Conservation (phyloP, 2,888 invertebrate species). For the Odontothrips loti region DNA sequence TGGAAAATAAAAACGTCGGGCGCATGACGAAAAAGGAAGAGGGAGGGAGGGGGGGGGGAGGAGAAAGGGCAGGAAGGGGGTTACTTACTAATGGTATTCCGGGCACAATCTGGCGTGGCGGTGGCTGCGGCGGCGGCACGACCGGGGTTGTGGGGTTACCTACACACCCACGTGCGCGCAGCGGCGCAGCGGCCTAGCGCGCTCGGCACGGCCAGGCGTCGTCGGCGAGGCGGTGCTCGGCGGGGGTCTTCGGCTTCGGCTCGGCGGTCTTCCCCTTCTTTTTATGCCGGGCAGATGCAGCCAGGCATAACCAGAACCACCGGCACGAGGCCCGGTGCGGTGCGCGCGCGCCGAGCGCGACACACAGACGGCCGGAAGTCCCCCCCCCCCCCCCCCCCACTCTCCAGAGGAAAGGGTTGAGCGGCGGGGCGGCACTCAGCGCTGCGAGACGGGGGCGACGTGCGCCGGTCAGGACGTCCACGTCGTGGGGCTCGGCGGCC, state of each 20-base stretch:
- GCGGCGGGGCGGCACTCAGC: not conserved
- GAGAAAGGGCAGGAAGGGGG: too few relatives aligned
- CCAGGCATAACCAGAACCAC: not conserved
- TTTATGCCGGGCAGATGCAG: not conserved
- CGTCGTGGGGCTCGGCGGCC: not conserved
- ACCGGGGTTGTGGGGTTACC: too few relatives aligned
- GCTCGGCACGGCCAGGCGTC: not conserved
- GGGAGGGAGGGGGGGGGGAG: too few relatives aligned
- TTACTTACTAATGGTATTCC: too few relatives aligned
- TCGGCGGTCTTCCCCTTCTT: not conserved
- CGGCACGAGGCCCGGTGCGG: not conserved
- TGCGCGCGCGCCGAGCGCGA: not conserved
- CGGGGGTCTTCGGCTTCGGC: too few relatives aligned
- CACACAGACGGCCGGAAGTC: not conserved
- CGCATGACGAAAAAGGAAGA: too few relatives aligned
- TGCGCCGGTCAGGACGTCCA: not conserved
- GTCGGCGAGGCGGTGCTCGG: too few relatives aligned
- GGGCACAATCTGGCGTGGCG: too few relatives aligned
- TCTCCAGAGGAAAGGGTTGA: not conserved
- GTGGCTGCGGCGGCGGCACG: too few relatives aligned
- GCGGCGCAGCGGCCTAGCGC: not conserved
- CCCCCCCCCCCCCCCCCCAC: not conserved
- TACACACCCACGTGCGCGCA: not conserved
- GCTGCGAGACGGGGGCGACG: not conserved
- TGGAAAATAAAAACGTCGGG: too few relatives aligned